Evolutionary conservation across 2,888 invertebrate species (phyloP), one percentile per base, ranked within the genome.

Genomic region (Horisme vitalbata): DNA sequence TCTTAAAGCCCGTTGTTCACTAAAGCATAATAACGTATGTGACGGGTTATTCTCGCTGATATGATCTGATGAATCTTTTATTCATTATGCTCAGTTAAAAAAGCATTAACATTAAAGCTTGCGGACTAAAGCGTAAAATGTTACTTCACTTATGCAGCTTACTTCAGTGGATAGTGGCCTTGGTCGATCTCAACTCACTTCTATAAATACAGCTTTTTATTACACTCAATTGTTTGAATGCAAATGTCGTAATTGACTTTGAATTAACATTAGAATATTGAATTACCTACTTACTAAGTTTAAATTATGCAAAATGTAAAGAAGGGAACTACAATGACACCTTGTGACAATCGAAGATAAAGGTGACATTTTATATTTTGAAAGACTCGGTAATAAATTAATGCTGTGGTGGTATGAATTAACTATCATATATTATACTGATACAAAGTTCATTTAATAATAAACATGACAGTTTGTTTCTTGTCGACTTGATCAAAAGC

Each of bases 131-230:
- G 9, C 8, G 23, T 23, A 23, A 23, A 23, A 23, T n/a, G 9
- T 23, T n/a, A 6, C 18, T n/a, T n/a, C 9, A 23, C 9, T 2
- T 11, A 26, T 20, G 18, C 6, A 18, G 4, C 4, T 15, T 2
- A 15, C 18, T 36, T 35, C 7, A 21, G 21, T 31, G 11, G 18
- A 12, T 10, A 31, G 7, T 11, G 1, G 13, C 32, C 21, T 28
- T 32, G 21, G 7, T 23, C 15, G 27, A 52, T 46, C 26, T 32
- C 18, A 12, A 36, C 37, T 41, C 47, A 49, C 32, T 30, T 43
- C 49, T 57, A 56, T 53, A 50, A 60, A 60, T 60, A 58, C 27
- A 36, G 28, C 18, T 30, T 49, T 57, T 55, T 52, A 58, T 55
- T 56, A 38, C 45, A 15, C 33, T 47, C 49, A 41, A 47, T 47